Evolutionary conservation across 2,113 vertebrate genomes (phyloP), one percentile per base, ranked within the genome.

Genomic region (Gobius niger): DNA sequence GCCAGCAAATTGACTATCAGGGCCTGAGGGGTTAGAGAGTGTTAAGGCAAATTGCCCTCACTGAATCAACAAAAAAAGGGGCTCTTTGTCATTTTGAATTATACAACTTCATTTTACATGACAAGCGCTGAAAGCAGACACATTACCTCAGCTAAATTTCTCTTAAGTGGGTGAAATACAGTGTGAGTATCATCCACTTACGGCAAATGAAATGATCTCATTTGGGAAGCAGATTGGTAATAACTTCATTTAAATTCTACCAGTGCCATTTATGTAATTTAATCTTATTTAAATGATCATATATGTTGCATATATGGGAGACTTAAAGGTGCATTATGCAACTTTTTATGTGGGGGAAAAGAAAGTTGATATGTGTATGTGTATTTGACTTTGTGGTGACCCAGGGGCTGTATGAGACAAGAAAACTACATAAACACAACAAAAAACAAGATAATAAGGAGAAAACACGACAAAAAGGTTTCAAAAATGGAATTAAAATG

Each of bases 1-100:
- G 67, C 72, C 44, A 77, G 72, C 66, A 89, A 84, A 89, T 88
- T 83, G 80, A 83, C 78, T 83, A 85, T 85, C 46, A 69, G 75
- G 81, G 76, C 87, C 68, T 77, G 34, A 2, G 18, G 78, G 76
- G 69, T 72, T 80, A 70, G 70, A 61, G 64, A 81, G 57, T 53
- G 68, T 75, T 73, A 60, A 60, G 62, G 73, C 62, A 86, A 83
- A 87, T 84, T 81, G 75, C 71, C 64, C 66, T 71, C 47, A 64
- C 62, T 80, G 72, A 88, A 78, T 87, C 78, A 80, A 80, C 79
- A 85, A 80, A 77, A 85, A 82, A 52, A 34, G 24, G 4, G 41
- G 12, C 68, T 67, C 67, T 82, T 81, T 89, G 82, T 82, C 77
- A 77, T 82, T 86, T 65, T 4, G 77, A 90, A 80, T 75, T 68